Evolutionary conservation across 2,797 vertebrate genomes (phyloP).

Genomic region (Tinamus major): DNA sequence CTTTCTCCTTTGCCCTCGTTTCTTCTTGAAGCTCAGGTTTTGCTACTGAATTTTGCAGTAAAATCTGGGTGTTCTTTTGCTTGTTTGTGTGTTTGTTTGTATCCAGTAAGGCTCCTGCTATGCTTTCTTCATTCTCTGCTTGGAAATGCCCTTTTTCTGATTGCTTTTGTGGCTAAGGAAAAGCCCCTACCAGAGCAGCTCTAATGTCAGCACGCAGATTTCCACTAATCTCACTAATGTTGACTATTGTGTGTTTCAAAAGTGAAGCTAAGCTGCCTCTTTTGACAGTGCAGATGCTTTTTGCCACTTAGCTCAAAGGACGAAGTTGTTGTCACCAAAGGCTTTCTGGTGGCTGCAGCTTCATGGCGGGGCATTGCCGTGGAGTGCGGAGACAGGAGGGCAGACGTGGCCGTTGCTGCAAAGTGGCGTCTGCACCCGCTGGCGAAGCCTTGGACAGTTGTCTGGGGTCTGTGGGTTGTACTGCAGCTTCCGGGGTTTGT

Average conservation of each 20-base stretch:
- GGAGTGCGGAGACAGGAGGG: background rate
- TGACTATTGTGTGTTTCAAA: background rate
- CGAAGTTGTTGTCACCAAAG: slow-evolving; percentile 1
- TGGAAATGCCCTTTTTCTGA: background rate
- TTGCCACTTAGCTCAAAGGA: background rate
- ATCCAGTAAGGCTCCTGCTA: background rate
- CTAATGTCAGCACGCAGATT: slow-evolving; percentile 1
- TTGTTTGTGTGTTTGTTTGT: background rate
- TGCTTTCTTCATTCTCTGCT: background rate
- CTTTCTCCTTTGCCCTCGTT: background rate
- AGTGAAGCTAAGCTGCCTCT: background rate
- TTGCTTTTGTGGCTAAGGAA: background rate
- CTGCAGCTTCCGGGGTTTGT: background rate
- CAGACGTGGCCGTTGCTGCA: background rate
- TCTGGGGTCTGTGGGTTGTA: background rate
- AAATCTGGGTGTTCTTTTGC: background rate
- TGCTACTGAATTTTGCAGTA: background rate
- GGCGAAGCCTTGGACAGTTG: background rate
- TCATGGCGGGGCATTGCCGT: background rate
- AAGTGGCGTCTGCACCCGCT: background rate
- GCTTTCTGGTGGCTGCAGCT: background rate
- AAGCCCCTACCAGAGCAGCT: background rate
- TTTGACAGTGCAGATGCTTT: background rate
- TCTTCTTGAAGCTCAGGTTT: background rate
- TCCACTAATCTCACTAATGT: slow-evolving; percentile 3